Evolutionary conservation across 2,113 vertebrate species (phyloP).

Genomic region (Megaleporinus macrocephalus): DNA sequence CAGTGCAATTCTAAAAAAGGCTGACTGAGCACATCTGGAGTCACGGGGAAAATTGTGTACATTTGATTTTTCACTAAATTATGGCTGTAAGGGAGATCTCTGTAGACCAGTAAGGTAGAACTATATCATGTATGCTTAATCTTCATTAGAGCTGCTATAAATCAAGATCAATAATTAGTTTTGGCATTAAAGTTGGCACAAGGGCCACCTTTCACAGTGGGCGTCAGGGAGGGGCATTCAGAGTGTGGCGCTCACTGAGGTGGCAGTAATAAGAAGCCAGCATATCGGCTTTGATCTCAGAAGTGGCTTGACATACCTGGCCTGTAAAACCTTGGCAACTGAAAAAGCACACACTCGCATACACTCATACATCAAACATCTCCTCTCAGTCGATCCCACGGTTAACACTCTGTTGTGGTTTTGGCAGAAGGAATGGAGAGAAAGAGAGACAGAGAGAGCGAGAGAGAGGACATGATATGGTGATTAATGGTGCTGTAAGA

Average conservation of each 20-base stretch:
- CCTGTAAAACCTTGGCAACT: conserved; percentile 28
- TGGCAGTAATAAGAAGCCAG: conserved; percentile 43
- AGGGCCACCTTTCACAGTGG: neutral
- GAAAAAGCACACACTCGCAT: conserved; percentile 32
- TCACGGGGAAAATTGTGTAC: too few relatives aligned
- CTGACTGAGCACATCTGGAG: neutral
- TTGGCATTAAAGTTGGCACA: neutral
- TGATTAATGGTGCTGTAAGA: conserved; percentile 47
- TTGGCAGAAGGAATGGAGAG: conserved; percentile 2
- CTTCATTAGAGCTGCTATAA: neutral
- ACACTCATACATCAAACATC: conserved; percentile 39
- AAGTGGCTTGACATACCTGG: conserved; percentile 35
- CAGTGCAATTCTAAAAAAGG: neutral
- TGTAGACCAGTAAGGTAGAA: neutral
- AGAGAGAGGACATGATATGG: conserved; percentile 32
- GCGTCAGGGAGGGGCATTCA: neutral
- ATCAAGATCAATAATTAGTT: neutral
- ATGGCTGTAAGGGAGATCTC: neutral
- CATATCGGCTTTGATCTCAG: conserved; percentile 42
- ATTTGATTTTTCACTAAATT: neutral
- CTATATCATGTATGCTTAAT: neutral
- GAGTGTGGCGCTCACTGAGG: conserved; percentile 4
- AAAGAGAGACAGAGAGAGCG: neutral
- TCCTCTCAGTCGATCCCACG: conserved; percentile 23
- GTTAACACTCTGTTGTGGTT: conserved; percentile 48